These are phyloP conservation scores for Heptranchias perlo DNA, from an alignment of 2,113 vertebrate species.

Conservation along the genomic window DNA sequence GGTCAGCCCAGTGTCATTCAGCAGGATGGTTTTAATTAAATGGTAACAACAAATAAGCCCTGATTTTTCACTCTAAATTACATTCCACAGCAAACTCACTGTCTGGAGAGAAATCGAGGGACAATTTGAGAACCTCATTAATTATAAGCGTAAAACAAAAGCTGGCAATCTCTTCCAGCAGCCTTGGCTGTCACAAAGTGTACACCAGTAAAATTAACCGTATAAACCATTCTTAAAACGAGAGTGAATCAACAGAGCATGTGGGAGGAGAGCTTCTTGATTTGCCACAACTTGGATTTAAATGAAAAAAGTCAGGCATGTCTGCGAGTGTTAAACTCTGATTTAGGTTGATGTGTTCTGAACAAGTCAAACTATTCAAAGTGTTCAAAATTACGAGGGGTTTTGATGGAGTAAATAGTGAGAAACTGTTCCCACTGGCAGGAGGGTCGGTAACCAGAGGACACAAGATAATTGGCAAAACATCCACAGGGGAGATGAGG, in stretches of 20 bases:
- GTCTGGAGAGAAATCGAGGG: constrained; percentile 20
- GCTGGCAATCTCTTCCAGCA: background rate
- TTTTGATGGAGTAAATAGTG: background rate
- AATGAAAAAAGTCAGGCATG: background rate
- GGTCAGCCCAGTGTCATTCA: background rate
- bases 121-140: background rate
- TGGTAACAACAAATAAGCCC: background rate
- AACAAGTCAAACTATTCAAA: background rate
- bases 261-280: background rate
- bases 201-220: background rate
- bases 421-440: background rate
- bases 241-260: background rate
- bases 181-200: background rate
- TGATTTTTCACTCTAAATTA: background rate
- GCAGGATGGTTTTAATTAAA: background rate
- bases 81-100: background rate
- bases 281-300: background rate
- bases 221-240: background rate
- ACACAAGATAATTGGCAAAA: background rate
- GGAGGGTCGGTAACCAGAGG: background rate
- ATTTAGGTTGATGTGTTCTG: background rate
- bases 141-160: background rate
- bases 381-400: background rate
- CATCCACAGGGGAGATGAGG: background rate
- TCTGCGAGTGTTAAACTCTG: background rate